Conservation (phyloP, 2,113 vertebrate species). For the Poecilia latipinna region DNA sequence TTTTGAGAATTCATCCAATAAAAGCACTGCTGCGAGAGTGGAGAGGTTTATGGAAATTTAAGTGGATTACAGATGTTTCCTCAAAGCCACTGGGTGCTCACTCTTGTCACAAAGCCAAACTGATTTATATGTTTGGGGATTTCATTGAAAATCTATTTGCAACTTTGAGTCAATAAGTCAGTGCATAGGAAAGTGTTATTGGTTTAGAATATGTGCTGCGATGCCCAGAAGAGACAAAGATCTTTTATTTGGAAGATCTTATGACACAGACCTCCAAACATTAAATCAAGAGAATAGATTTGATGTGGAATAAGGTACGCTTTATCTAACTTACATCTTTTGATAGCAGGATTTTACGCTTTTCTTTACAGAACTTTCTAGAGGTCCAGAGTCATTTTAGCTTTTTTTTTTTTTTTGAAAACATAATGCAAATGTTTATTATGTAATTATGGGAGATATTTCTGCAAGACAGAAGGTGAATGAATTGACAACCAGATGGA, state of each 20-base stretch:
- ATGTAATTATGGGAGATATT: too few species aligned
- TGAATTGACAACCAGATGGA: too few species aligned
- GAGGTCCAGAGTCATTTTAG: too few species aligned
- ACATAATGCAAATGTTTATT: too few species aligned
- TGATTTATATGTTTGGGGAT: constrained; percentile 15
- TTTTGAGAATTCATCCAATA: constrained; percentile 3
- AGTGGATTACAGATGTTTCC: constrained; percentile 21
- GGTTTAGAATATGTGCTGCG: neutral
- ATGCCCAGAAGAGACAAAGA: neutral
- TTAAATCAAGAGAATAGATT: neutral
- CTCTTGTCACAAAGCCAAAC: constrained; percentile 2
- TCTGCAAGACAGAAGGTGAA: too few species aligned
- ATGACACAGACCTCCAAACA: neutral
- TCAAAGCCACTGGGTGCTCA: neutral
- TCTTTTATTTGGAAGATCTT: neutral
- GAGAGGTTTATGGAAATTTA: constrained; percentile 2
- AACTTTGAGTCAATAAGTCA: neutral
- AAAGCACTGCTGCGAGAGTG: neutral
- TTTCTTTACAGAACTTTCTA: too few species aligned
- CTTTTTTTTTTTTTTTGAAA: too few species aligned
- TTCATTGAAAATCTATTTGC: constrained; percentile 13
- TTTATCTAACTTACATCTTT: too few species aligned
- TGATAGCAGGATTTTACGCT: too few species aligned
- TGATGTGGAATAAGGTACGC: neutral
- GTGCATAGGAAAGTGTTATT: neutral